phyloP scores from a whole-genome alignment of 2,888 invertebrate genomes.

The Elmis aenea region DNA sequence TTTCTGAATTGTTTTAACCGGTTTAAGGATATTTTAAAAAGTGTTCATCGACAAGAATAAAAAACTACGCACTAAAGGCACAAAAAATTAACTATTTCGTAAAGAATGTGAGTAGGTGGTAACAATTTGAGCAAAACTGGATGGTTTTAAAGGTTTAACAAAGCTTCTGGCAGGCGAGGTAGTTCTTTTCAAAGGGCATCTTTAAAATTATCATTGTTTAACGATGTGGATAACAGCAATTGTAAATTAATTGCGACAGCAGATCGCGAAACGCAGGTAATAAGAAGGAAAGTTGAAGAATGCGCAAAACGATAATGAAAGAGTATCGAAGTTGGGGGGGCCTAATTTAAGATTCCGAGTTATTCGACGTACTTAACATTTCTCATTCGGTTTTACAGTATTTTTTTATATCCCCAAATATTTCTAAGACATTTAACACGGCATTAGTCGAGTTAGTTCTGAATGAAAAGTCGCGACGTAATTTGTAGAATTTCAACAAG shows the following conservation, averaged over 20 bases:
- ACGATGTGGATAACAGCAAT: too few relatives aligned
- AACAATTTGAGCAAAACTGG: too few relatives aligned
- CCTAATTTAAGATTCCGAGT: constrained; percentile 35
- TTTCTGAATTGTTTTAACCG: too few relatives aligned
- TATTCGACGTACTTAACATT: constrained; percentile 34
- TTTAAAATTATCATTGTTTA: constrained; percentile 5
- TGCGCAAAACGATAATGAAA: constrained; percentile 41
- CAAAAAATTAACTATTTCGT: too few relatives aligned
- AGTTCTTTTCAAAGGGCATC: background rate
- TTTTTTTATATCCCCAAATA: constrained; percentile 33
- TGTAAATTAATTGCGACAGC: constrained; percentile 23
- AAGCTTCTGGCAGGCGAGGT: too few relatives aligned
- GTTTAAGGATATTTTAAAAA: too few relatives aligned
- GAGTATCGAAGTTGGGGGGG: constrained; percentile 33
- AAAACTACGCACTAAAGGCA: too few relatives aligned
- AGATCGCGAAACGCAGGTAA: constrained; percentile 30
- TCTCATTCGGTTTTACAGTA: constrained; percentile 29
- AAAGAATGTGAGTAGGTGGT: too few relatives aligned
- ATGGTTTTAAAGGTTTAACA: too few relatives aligned
- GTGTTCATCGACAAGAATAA: too few relatives aligned
- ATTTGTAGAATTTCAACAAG: constrained; percentile 37
- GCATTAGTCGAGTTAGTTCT: constrained; percentile 33
- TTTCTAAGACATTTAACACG: constrained; percentile 43
- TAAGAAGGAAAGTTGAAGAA: constrained; percentile 37
- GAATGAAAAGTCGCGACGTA: constrained; percentile 35